Base-by-base conservation (phyloP, 2,888 invertebrate genomes). In the Polia nebulosa region DNA sequence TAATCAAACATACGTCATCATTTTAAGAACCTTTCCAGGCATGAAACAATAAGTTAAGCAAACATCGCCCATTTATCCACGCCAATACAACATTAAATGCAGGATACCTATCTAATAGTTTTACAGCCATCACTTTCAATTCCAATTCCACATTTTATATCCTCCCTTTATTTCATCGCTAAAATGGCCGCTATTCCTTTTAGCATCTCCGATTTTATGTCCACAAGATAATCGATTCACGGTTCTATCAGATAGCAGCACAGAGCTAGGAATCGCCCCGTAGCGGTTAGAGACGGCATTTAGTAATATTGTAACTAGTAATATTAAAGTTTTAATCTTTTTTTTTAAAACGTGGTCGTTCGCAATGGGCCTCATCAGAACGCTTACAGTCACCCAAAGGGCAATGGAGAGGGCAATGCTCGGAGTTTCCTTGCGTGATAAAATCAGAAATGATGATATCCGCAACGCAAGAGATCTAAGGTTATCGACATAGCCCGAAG, bases 221-320 rank as follows among this genome's bases (percentile, higher is more conserved):
- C 5, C 47, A 69, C 58, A 57, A 69, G 62, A 52, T 57, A 69
- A 76, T 69, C 63, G 47, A 80, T 80, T 76, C 49, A 29, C 44
- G 11, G 25, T 34, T 11, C 36, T 39, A 29, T 55, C 15, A 20
- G 27, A 47, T 8, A 27, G 20, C 47, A 34, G 25, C 32, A 52
- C 20, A 52, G 52, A 15, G 3, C 3, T 11, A 3, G 15, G 32
- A 52, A 20, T 32, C n/a, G 13, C 4, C 2, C 11, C 11, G 4
- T 20, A 9, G 20, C 44, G 13, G n/a, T 20, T 32, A 29, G 5
- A 45, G 15, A 25, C 13, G 11, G 2, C 2, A 45, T 22, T 20
- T n/a, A n/a, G n/a, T n/a, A n/a, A n/a, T n/a, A n/a, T n/a, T n/a
- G n/a, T n/a, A n/a, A n/a, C n/a, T n/a, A n/a, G n/a, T n/a, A n/a